Conservation (phyloP, 2,888 invertebrate species). For the Hydropsyche betteni region DNA sequence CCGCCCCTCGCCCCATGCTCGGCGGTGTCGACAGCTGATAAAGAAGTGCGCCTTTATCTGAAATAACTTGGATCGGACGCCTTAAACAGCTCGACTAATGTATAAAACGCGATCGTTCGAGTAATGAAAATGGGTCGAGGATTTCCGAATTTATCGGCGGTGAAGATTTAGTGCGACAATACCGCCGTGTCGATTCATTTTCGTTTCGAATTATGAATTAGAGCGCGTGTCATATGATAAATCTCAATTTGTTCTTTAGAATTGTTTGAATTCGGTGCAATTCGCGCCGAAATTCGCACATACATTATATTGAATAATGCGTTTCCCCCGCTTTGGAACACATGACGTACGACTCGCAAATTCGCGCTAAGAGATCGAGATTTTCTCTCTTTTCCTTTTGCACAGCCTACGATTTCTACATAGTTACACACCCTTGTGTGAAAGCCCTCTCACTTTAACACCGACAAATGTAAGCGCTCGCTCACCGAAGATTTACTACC, state of each 20-base stretch:
- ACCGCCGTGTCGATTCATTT: no score
- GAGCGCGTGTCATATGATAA: no score
- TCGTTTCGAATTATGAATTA: no score
- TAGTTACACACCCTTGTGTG: no score
- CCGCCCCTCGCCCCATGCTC: slow-evolving; percentile 18
- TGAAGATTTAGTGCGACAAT: no score
- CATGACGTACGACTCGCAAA: slow-evolving; percentile 50
- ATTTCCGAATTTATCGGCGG: no score
- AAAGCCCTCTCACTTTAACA: slow-evolving; percentile 2
- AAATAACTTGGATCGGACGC: slow-evolving; percentile 33
- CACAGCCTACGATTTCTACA: no score
- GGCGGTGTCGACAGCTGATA: slow-evolving; percentile 41
- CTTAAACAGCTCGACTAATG: neutral
- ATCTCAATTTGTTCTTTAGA: no score
- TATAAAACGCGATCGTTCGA: no score
- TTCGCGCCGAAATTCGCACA: neutral
- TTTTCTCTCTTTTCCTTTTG: neutral
- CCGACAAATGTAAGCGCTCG: slow-evolving; percentile 45
- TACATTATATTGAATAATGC: slow-evolving; percentile 24
- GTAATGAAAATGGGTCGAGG: no score
- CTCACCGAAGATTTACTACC: slow-evolving; percentile 46
- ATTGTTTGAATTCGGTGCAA: no score
- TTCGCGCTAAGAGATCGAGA: slow-evolving; percentile 41
- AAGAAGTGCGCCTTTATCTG: slow-evolving; percentile 41
- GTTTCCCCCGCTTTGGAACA: slow-evolving; percentile 36